Evolutionary conservation across 2,888 invertebrate genomes (phyloP), one percentile per base, ranked within the genome.

Genomic region (Gerosis bhagava): DNA sequence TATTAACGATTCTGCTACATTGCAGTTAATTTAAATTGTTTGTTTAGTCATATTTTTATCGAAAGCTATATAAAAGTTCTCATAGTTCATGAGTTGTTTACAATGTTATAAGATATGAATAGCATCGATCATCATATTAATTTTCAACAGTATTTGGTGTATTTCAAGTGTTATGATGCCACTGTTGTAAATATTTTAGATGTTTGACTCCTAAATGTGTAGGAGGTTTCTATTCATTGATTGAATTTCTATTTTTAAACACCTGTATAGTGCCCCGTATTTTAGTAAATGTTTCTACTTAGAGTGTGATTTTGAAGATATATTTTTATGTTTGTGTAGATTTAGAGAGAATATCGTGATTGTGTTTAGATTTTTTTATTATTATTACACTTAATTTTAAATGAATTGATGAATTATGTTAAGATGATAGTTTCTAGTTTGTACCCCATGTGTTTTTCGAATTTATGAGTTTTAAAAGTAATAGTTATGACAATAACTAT

Each of bases 401-500:
- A n/a, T n/a, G n/a, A n/a, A n/a, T n/a, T n/a, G n/a, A n/a, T n/a
- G n/a, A n/a, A n/a, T n/a, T n/a, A n/a, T n/a, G n/a, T n/a, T n/a
- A n/a, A n/a, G n/a, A n/a, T n/a, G n/a, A n/a, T n/a, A n/a, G n/a
- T n/a, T n/a, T n/a, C n/a, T n/a, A n/a, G n/a, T n/a, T n/a, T n/a
- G n/a, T n/a, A n/a, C n/a, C n/a, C n/a, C n/a, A n/a, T n/a, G n/a
- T n/a, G n/a, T n/a, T 42, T 29, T 11, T 36, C 19, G 26, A 28
- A 44, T 25, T 35, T 35, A 26, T 26, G 19, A 29, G 19, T 35
- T 22, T 16, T 11, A 15, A 44, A 15, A 28, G 16, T 22, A 37
- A 31, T 45, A 37, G 45, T 37, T 37, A 37, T 37, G 45, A 45
- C 45, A 45, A 52, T 35, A 37, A 49, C 31, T 42, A 48, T 36